Evolutionary conservation across 2,888 invertebrate species (phyloP).

Genomic region (Melieria omissa): DNA sequence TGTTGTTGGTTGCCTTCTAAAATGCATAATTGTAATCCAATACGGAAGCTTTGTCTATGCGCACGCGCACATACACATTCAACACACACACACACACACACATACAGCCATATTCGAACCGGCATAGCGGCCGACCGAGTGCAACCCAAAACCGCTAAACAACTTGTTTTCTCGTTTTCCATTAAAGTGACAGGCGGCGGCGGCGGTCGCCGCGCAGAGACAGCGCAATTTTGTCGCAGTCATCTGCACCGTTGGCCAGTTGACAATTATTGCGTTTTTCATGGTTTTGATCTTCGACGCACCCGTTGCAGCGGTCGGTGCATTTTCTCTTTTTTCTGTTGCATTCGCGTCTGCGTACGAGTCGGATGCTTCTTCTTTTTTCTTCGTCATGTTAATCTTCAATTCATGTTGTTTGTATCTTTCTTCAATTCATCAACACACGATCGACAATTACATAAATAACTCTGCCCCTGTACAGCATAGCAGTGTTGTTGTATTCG

Average conservation of each 20-base stretch:
- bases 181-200: constrained; percentile 29
- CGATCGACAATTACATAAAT: constrained; percentile 1
- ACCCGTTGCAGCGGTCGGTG: constrained; percentile 11
- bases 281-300: constrained; percentile 23
- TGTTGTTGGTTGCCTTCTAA: neutral
- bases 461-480: neutral
- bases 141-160: constrained; percentile 32
- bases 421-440: neutral
- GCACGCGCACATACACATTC: constrained; percentile 1
- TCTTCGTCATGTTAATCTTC: neutral
- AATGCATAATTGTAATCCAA: constrained; percentile 37
- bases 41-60: constrained; percentile 31
- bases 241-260: constrained; percentile 13
- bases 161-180: constrained; percentile 29
- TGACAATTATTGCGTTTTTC: constrained; percentile 36
- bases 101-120: neutral
- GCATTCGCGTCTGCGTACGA: no score
- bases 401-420: neutral
- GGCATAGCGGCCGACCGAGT: constrained; percentile 13
- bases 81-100: neutral
- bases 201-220: constrained; percentile 2
- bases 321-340: no score
- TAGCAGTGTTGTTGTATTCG: neutral
- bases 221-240: neutral
- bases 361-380: no score